phyloP scores from a whole-genome alignment of 2,113 vertebrate genomes.

The Galemys pyrenaicus region DNA sequence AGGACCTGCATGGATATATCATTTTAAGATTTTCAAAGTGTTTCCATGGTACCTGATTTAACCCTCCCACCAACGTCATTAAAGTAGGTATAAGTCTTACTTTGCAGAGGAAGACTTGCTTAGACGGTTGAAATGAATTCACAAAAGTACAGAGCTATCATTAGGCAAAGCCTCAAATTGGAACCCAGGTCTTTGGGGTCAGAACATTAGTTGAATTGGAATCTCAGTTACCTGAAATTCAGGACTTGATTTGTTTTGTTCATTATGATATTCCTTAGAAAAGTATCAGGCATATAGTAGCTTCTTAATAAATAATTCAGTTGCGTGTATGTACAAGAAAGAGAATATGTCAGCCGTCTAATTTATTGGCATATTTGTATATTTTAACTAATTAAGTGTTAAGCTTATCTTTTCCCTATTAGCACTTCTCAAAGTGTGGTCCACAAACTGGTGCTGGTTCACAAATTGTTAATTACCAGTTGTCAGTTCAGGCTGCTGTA shows the following conservation, averaged over 20 bases:
- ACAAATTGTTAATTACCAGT: background rate
- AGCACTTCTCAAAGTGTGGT: background rate
- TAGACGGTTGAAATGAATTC: background rate
- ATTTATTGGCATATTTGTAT: background rate
- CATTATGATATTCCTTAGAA: background rate
- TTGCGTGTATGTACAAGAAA: background rate
- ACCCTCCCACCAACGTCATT: background rate
- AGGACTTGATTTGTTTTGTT: background rate
- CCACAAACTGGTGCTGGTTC: background rate
- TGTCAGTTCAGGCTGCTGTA: background rate
- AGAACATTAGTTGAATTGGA: slow-evolving; percentile 2
- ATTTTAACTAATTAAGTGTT: slow-evolving; percentile 28
- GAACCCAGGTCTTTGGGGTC: background rate
- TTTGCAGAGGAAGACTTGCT: slow-evolving; percentile 40
- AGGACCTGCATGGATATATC: background rate
- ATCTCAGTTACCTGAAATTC: background rate
- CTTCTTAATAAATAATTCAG: slow-evolving; percentile 7
- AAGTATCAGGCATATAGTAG: background rate
- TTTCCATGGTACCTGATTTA: slow-evolving; percentile 6
- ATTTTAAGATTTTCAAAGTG: slow-evolving; percentile 11
- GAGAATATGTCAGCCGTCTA: background rate
- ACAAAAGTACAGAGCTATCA: background rate
- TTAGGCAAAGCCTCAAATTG: background rate
- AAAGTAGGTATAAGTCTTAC: background rate
- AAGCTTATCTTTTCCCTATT: background rate